Base-by-base conservation (phyloP, 2,888 invertebrate genomes). In the Nymphalis c-album region DNA sequence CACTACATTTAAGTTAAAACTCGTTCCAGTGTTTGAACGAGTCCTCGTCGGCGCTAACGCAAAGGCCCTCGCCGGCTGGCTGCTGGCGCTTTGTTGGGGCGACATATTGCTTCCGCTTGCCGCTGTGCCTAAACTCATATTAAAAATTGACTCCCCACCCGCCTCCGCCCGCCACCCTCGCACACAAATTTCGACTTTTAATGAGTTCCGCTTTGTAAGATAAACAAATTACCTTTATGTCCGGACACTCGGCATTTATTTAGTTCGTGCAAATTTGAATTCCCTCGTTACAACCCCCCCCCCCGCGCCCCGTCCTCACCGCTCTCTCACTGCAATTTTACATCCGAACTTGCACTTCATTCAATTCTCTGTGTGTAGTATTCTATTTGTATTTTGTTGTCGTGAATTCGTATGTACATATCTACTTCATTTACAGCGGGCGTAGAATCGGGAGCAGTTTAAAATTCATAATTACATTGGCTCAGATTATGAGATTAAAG, bases 201-300 rank as follows among this genome's bases (percentile, higher is more conserved):
- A 85, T 80, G 82, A 83, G 80, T 81, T 80, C 75, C 73, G 68
- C 78, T 81, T 79, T 77, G 79, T 76, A 79, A 76, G 73, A 78
- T 79, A 79, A 81, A 80, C 83, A 80, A 78, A 80, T 83, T 80
- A 80, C 75, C 70, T 71, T 67, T 71, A 68, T 70, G 72, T 70
- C 69, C 61, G 70, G 68, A 61, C 69, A 62, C 67, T 64, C 63
- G 58, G 64, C 55, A 58, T 68, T 65, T 66, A 65, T 68, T 40
- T 57, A 57, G 40, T 57, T 57, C 50, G 57, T 48, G 57, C 40
- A 60, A 63, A 68, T 65, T 68, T 71, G 66, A 67, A 60, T 64
- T 65, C 46, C 46, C 53, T 31, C 26, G 26, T 31, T 31, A 31
- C 26, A 31, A 3, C 26, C 26, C 5, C 26, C 26, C 1, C 22